These are phyloP conservation scores for Pithys albifrons DNA, from an alignment of 2,113 vertebrate species.

Conservation along the genomic window DNA sequence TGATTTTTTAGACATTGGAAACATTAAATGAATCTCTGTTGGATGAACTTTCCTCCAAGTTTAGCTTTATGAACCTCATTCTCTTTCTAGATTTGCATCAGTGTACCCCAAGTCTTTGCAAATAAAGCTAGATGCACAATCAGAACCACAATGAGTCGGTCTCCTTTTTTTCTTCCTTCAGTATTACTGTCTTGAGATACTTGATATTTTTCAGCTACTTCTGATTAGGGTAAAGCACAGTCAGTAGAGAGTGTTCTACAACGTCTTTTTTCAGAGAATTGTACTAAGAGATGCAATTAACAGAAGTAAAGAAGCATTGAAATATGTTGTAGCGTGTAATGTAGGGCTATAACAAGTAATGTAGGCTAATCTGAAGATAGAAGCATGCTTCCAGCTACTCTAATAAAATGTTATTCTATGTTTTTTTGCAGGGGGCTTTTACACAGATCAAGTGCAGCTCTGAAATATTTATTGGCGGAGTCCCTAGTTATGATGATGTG, in stretches of 20 bases:
- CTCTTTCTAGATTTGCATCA: not conserved
- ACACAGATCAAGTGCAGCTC: constrained; percentile 97
- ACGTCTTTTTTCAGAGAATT: not conserved
- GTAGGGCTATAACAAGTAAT: not conserved
- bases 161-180: not conserved
- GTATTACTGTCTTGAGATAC: not conserved
- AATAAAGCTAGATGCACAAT: not conserved
- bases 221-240: not conserved
- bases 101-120: not conserved
- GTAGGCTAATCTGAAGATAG: not conserved
- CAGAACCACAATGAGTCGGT: rapidly evolving
- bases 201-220: not conserved
- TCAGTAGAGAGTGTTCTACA: not conserved
- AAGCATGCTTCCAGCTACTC: not conserved
- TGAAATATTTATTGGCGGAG: constrained; percentile 89
- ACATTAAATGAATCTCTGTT: not conserved
- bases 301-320: not conserved
- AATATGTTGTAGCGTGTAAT: not conserved
- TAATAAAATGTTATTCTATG: not conserved
- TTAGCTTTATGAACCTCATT: not conserved
- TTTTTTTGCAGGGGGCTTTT: constrained; percentile 86
- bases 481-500: constrained; percentile 85
- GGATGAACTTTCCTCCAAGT: not conserved
- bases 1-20: not conserved
- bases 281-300: not conserved